Evolutionary conservation across 2,797 vertebrate species (phyloP), one percentile per base, ranked within the genome.

Genomic region (Pogonophryne albipinna): DNA sequence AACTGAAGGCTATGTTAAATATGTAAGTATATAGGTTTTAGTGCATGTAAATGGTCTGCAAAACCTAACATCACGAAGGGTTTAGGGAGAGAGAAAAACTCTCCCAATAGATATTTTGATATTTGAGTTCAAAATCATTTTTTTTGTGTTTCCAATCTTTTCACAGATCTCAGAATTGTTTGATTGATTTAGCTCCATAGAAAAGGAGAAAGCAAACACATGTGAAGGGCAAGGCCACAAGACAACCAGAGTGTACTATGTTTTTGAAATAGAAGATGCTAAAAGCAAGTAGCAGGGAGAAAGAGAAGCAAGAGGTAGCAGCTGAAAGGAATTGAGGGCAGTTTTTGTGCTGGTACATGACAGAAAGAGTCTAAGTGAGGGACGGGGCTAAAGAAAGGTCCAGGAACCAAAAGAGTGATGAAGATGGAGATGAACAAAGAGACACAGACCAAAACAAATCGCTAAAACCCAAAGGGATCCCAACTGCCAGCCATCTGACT

Each of bases 401-500:
- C 74, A 45, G 53, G n/a, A 45, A 70, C 68, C n/a, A 53, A 59
- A 76, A 65, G 10, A 65, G 58, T 55, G 83, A 85, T 63, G 14
- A 61, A 84, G 83, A 85, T 63, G 14, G 63, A 84, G 77, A 83
- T 66, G 76, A 71, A 84, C 59, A 47, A 19, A 79, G 52, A 77
- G 71, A 82, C 42, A 46, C 4, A 12, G 62, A 27, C 27, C 52
- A 61, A 60, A 80, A 78, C 74, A 62, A 47, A 79, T 42, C 49
- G 68, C 45, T 70, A 75, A 74, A 84, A 82, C 74, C 74, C 67
- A 79, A 56, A 10, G 53, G 51, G 71, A 67, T 78, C 67, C 51
- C 84, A 65, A 78, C 31, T 72, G 64, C 62, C 79, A 85, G 76
- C 42, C 74, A 65, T 82, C 80, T 88, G 74, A 86, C 81, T 78